Percentiles rank a stretch among this genome's conserved stretches.
Conservation (phyloP, 2,888 invertebrate species). For the Drosophila pseudotakahashii region DNA sequence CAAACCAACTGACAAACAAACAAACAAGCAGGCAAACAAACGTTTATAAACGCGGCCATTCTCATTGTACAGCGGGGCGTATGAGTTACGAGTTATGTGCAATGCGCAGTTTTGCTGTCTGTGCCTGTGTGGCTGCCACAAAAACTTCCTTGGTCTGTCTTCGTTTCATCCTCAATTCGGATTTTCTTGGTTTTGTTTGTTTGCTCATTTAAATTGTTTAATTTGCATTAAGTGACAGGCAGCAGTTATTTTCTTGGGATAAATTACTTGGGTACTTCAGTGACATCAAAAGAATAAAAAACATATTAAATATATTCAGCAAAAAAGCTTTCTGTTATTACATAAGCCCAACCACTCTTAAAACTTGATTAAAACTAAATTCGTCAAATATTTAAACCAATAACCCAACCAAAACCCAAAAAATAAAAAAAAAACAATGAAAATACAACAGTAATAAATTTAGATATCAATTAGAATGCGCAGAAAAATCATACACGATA, state of each 20-base stretch:
- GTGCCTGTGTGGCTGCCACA: slow-evolving; percentile 27
- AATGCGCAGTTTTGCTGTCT: slow-evolving; percentile 18
- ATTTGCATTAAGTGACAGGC: slow-evolving; percentile 73
- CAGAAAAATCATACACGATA: slow-evolving; percentile 5
- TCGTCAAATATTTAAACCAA: neutral
- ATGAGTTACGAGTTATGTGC: slow-evolving; percentile 78
- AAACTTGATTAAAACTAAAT: slow-evolving; percentile 19
- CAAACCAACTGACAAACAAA: slow-evolving; percentile 21
- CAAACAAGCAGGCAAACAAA: slow-evolving; percentile 25
- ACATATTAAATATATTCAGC: neutral
- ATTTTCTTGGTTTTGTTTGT: slow-evolving; percentile 59
- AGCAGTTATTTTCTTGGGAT: slow-evolving; percentile 37
- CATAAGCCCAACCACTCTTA: neutral
- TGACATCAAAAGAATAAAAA: slow-evolving; percentile 14
- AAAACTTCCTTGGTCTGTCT: slow-evolving; percentile 36
- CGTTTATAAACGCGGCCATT: slow-evolving; percentile 39
- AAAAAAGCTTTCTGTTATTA: neutral
- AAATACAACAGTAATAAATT: slow-evolving; percentile 8
- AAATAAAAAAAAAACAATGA: neutral
- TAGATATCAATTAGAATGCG: slow-evolving; percentile 25
- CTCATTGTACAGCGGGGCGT: slow-evolving; percentile 52
- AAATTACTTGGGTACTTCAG: slow-evolving; percentile 12
- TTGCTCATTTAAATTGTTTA: slow-evolving; percentile 78
- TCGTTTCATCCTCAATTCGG: slow-evolving; percentile 47
- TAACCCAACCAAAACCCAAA: neutral